Evolutionary conservation across 2,797 vertebrate genomes (phyloP), one percentile per base, ranked within the genome.

Genomic region (Cercopithecus mitis): DNA sequence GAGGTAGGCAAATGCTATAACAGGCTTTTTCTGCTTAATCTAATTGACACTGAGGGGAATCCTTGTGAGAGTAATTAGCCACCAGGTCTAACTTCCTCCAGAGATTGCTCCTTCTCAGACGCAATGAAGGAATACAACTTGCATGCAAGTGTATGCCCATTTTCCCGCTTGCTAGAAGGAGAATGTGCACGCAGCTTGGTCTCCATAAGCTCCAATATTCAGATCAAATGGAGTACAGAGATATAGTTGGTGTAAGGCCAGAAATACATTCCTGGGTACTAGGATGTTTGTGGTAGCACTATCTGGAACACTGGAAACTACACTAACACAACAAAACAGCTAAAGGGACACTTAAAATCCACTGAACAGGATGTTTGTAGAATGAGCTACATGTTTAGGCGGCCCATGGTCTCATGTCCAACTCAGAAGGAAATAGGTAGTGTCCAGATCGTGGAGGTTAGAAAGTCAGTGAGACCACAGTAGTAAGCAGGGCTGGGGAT

Each of bases 1-100:
- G 73, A 75, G 86, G 24, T 70, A 43, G 47, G 39, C 45, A 41
- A 67, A 94, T 27, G 27, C 85, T 79, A 64, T 86, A 58, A 82
- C 2, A 0, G 77, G 7, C 52, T 85, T 39, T 55, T 80, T 80
- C 55, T 88, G 39, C 58, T 85, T n/a, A 25, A 33, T 80, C 14
- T 91, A 92, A 88, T 41, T 33, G 88, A 96, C 90, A 33, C 90
- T 30, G 47, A 96, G 81, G 39, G 64, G 43, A 81, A 81, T 79
- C 76, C 73, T 45, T 72, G 52, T 84, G 94, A 81, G 41, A 93
- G 92, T 91, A 93, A 84, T 72, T 47, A 88, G 77, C n/a, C 94
- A 96, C 72, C 64, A 83, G n/a, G 82, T 30, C 92, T 82, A 83
- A 24, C 24, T 25, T 85, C 64, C 90, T 82, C 75, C 47, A 72